These are phyloP conservation scores for Spialia ferax DNA, from an alignment of 2,888 invertebrate species.

Conservation along the genomic window DNA sequence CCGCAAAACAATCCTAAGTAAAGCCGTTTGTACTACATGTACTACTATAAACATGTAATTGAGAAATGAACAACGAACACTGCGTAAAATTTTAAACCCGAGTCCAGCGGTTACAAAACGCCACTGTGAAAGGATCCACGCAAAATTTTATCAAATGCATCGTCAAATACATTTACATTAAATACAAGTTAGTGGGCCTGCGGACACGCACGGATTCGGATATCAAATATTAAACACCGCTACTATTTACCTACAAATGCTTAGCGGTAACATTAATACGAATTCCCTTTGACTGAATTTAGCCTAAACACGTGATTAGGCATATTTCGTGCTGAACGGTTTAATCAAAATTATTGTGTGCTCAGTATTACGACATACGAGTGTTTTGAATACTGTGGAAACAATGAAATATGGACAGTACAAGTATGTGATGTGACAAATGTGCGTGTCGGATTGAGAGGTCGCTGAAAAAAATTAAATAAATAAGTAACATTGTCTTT, in stretches of 20 bases:
- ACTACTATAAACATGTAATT: no score
- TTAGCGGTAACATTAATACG: slow-evolving; percentile 17
- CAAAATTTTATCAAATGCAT: slow-evolving; percentile 1
- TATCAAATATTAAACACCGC: slow-evolving; percentile 20
- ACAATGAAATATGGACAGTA: background rate
- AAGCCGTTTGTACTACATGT: no score
- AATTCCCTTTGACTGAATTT: slow-evolving; percentile 16
- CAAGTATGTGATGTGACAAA: background rate
- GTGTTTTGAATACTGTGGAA: background rate
- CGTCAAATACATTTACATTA: slow-evolving; percentile 16
- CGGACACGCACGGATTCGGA: slow-evolving; percentile 3
- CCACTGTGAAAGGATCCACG: background rate
- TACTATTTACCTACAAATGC: slow-evolving; percentile 19
- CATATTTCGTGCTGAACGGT: slow-evolving; percentile 9
- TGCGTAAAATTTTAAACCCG: background rate
- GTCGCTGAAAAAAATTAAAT: no score
- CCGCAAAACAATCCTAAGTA: no score
- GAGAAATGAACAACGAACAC: no score
- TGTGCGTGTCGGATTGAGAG: background rate
- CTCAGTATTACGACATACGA: background rate
- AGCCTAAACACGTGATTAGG: slow-evolving; percentile 12
- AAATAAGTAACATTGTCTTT: no score
- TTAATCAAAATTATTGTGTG: slow-evolving; percentile 17
- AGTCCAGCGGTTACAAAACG: background rate
- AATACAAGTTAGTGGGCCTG: slow-evolving; percentile 13